phyloP scores from a whole-genome alignment of 2,888 invertebrate species.

The Metellina segmentata region DNA sequence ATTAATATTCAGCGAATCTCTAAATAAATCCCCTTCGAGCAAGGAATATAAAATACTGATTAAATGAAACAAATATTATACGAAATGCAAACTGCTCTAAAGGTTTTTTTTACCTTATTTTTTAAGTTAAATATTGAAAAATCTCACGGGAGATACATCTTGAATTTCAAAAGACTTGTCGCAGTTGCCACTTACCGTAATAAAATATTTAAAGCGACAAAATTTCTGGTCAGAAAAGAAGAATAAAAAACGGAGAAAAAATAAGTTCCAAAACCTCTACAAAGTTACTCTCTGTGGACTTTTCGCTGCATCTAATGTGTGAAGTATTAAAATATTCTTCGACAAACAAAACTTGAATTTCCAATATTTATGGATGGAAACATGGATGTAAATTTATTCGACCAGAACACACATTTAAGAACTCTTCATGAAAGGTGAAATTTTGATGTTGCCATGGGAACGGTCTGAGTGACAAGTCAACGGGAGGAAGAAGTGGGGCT shows the following conservation, averaged over 20 bases:
- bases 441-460: conserved; percentile 29
- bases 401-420: neutral
- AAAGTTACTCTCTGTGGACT: neutral
- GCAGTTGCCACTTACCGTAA: neutral
- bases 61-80: too few species aligned
- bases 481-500: conserved; percentile 7
- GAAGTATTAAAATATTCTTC: conserved; percentile 21
- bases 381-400: conserved; percentile 29
- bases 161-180: neutral
- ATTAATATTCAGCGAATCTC: neutral
- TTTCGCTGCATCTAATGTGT: neutral
- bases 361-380: neutral
- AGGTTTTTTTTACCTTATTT: too few species aligned
- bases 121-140: neutral
- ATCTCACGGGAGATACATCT: neutral
- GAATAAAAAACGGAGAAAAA: neutral
- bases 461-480: conserved; percentile 4
- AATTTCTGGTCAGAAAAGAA: neutral
- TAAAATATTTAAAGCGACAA: neutral
- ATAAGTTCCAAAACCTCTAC: neutral
- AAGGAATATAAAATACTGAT: neutral
- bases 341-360: conserved; percentile 11
- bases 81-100: too few species aligned
- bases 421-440: neutral
- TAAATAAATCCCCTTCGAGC: neutral